phyloP scores from a whole-genome alignment of 2,797 vertebrate genomes.

The Neostethus bicornis region DNA sequence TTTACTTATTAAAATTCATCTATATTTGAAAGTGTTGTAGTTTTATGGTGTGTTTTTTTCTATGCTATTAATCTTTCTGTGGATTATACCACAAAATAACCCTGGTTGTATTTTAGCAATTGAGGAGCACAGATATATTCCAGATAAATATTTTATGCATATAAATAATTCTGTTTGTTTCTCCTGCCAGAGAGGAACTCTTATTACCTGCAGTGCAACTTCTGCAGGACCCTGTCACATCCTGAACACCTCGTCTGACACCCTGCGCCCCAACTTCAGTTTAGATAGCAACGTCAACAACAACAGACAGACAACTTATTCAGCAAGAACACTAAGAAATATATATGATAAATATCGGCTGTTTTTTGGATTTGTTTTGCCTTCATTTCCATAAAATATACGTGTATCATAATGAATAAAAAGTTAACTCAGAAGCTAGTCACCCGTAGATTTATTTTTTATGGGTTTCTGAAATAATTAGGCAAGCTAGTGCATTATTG shows the following conservation, averaged over 20 bases:
- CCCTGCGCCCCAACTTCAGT: constrained; percentile 46
- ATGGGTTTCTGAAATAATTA: constrained; percentile 45
- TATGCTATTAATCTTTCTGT: constrained; percentile 27
- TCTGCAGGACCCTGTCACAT: constrained; percentile 56
- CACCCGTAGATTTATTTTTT: constrained; percentile 43
- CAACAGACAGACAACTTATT: constrained; percentile 45
- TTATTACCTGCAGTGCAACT: constrained; percentile 61
- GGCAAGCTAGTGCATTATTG: constrained; percentile 37
- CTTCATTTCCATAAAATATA: constrained; percentile 58
- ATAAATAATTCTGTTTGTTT: constrained; percentile 81
- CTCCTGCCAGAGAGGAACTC: constrained; percentile 40
- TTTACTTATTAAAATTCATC: constrained; percentile 10
- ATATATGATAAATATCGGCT: constrained; percentile 44
- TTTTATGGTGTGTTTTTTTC: constrained; percentile 10
- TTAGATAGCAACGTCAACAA: constrained; percentile 53
- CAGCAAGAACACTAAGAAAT: constrained; percentile 40
- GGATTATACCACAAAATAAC: constrained; percentile 47
- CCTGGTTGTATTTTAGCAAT: constrained; percentile 58
- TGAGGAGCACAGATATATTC: constrained; percentile 51
- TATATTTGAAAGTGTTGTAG: constrained; percentile 18
- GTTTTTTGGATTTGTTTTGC: constrained; percentile 43
- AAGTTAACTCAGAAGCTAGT: constrained; percentile 41
- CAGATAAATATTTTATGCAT: constrained; percentile 76
- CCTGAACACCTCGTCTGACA: constrained; percentile 37
- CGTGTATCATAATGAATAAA: constrained; percentile 46